A percentile compares a stretch with the other conserved stretches of the same genome.
Conservation (phyloP, 2,113 vertebrate genomes). For the Hippolais icterina region DNA sequence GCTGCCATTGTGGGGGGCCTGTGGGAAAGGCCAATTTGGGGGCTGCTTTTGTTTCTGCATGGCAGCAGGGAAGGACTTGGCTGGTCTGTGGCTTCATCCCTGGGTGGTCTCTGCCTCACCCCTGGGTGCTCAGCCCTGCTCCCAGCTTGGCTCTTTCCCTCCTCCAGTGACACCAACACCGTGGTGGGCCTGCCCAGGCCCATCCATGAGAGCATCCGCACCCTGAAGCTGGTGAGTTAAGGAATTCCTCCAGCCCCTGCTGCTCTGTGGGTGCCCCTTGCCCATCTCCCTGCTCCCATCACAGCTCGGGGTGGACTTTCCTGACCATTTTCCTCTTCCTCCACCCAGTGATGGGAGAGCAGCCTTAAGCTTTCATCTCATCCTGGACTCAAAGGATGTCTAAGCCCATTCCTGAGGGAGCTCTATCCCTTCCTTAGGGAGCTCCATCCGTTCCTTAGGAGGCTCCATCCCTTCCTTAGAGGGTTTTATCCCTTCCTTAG, state of each 20-base stretch:
- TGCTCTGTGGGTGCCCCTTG: background rate
- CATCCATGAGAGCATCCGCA: conserved; percentile 97
- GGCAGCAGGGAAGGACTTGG: background rate
- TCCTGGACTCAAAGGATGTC: background rate
- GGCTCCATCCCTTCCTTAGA: rapidly evolving
- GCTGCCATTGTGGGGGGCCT: rapidly evolving
- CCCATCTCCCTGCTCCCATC: background rate
- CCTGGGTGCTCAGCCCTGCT: background rate
- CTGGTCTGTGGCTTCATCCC: background rate
- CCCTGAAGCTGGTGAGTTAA: conserved; percentile 88
- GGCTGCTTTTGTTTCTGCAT: rapidly evolving
- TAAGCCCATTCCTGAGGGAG: background rate
- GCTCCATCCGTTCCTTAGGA: background rate
- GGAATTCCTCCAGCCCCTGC: background rate
- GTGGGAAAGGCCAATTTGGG: background rate
- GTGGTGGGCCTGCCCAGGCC: conserved; percentile 94
- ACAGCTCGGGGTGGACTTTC: background rate
- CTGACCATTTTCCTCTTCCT: background rate
- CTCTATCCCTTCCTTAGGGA: background rate
- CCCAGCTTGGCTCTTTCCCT: conserved; percentile 21
- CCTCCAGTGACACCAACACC: conserved; percentile 90
- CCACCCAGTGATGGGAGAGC: background rate
- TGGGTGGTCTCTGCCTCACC: background rate
- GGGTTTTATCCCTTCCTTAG: background rate
- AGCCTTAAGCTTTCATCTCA: background rate